phyloP scores from a whole-genome alignment of 2,797 vertebrate genomes.

The Lepilemur ruficaudatus region DNA sequence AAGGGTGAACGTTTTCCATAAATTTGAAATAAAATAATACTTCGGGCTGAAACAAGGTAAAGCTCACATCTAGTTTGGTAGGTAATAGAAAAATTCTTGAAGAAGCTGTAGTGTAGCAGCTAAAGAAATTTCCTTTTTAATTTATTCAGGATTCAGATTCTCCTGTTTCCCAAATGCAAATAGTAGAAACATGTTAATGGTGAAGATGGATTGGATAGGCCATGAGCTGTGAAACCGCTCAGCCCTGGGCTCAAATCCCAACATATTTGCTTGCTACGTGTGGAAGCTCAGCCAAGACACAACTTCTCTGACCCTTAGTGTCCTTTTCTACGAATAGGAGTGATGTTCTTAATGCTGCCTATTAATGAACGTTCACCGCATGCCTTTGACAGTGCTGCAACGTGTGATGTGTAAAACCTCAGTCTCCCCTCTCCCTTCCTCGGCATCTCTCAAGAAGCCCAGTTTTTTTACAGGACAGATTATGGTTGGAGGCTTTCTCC shows the following conservation, averaged over 20 bases:
- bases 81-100: slow-evolving; percentile 4
- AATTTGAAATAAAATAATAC: not conserved
- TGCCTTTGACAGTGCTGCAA: not conserved
- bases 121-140: not conserved
- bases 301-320: not conserved
- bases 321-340: not conserved
- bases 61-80: not conserved
- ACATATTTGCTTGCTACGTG: fast-evolving
- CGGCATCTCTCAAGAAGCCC: not conserved
- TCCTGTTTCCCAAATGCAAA: not conserved
- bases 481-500: not conserved
- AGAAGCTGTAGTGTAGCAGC: not conserved
- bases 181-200: not conserved
- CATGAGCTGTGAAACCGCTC: not conserved
- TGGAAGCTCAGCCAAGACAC: not conserved
- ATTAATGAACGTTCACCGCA: not conserved
- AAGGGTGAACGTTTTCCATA: not conserved
- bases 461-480: not conserved
- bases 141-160: not conserved
- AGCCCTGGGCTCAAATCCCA: not conserved
- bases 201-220: not conserved
- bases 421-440: not conserved
- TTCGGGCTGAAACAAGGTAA: not conserved
- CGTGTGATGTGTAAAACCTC: not conserved
- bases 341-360: not conserved